Conservation (phyloP, 2,797 vertebrate genomes). For the Falco peregrinus region DNA sequence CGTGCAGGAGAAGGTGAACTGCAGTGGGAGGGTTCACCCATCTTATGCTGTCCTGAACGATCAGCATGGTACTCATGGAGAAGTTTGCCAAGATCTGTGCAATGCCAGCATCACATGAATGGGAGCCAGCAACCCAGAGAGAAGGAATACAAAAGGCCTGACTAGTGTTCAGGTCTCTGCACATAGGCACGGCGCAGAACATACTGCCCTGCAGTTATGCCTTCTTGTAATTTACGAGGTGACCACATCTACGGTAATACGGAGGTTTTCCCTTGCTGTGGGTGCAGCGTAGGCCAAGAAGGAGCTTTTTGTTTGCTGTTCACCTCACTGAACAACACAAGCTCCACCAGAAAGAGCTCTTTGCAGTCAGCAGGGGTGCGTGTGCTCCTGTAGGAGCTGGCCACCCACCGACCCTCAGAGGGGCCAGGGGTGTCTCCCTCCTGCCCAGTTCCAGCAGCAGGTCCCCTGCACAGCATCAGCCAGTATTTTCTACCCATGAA, state of each 20-base stretch:
- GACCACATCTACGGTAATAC: background rate
- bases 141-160: background rate
- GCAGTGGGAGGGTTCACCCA: background rate
- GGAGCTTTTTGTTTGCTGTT: background rate
- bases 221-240: background rate
- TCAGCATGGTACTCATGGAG: background rate
- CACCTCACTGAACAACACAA: background rate
- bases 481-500: background rate
- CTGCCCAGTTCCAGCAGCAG: background rate
- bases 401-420: background rate
- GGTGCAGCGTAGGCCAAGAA: accelerated
- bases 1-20: background rate
- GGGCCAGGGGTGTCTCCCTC: accelerated
- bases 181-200: background rate
- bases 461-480: background rate
- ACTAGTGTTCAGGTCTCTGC: background rate
- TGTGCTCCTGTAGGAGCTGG: background rate
- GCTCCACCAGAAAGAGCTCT: background rate
- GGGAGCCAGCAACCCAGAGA: background rate
- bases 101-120: background rate
- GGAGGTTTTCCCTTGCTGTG: background rate
- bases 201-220: background rate
- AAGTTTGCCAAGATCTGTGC: background rate
- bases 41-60: background rate
- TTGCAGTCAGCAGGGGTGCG: background rate